Base-by-base conservation (phyloP, 2,113 vertebrate species). In the Illadopsis cleaveri region DNA sequence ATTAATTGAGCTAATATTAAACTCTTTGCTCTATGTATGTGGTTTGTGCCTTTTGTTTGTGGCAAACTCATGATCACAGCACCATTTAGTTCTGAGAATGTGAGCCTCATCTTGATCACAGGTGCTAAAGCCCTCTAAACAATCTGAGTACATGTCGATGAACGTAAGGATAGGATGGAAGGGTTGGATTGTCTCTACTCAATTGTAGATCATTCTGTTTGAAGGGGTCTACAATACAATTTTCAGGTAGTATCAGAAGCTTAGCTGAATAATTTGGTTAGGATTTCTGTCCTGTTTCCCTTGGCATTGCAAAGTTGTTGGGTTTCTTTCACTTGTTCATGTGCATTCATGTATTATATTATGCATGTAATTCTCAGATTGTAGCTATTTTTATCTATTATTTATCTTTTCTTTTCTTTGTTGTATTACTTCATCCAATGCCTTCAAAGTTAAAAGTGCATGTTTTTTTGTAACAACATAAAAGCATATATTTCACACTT, bases 401-500 rank as follows among this genome's bases (percentile, higher is more conserved):
- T 93, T 94, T 94, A 88, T 92, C 28, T 93, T 88, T 64, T 79
- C 23, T 24, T 87, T 65, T 75, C 70, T 96, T 91, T 92, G 64
- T 92, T 75, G 21, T 70, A 73, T 89, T 88, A 56, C 30, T 84
- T 53, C 31, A 78, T 94, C 38, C 12, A 42, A 51, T 80, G 77
- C 17, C 82, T 93, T 95, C 70, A 84, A 84, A 73, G 65, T 89
- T 93, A 80, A 75, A 93, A 93, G 82, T 82, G 21, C 33, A 15
- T 76, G 37, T 6, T 71, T 95, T 93, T 85, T 64, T 93, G 10
- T 50, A 82, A 56, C 30, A 94, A 91, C n/a, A 85, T 92, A 78
- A 95, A 97, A 97, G 76, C 62, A 75, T 87, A 38, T 89, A 87
- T 87, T 95, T 97, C 89, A 96, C 48, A 51, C 70, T 71, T 91